These are phyloP conservation scores for Ceriagrion tenellum DNA, from an alignment of 2,888 invertebrate species.

Conservation along the genomic window DNA sequence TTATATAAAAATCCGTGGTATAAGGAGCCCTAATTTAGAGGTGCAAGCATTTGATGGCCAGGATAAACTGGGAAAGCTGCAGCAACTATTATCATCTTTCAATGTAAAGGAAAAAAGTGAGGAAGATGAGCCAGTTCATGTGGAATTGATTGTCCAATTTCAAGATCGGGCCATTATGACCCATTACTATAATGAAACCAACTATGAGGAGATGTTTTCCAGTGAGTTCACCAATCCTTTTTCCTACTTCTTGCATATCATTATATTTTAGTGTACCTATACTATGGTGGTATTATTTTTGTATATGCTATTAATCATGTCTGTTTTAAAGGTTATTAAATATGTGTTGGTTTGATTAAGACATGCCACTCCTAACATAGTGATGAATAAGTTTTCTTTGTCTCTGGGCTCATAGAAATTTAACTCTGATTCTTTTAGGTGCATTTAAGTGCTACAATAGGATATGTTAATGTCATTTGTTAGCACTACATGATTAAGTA, in stretches of 20 bases:
- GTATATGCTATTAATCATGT: no score
- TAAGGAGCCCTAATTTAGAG: neutral
- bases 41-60: neutral
- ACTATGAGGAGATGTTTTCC: constrained; percentile 5
- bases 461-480: no score
- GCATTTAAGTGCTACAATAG: no score
- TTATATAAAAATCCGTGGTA: constrained; percentile 57
- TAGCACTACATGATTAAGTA: no score
- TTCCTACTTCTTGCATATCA: neutral
- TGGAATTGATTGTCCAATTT: constrained; percentile 45
- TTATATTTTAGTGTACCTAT: no score
- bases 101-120: neutral
- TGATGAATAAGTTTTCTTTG: no score
- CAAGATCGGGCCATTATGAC: constrained; percentile 55
- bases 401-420: no score
- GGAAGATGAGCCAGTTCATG: constrained; percentile 45
- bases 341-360: no score
- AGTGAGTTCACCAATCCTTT: neutral
- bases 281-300: no score
- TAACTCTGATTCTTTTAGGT: no score
- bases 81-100: constrained; percentile 36
- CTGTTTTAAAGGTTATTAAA: no score
- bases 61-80: constrained; percentile 32
- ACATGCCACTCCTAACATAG: no score
- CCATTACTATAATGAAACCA: constrained; percentile 64